These are phyloP conservation scores for Coptodon rendalli DNA, from an alignment of 2,113 vertebrate species.

Conservation along the genomic window DNA sequence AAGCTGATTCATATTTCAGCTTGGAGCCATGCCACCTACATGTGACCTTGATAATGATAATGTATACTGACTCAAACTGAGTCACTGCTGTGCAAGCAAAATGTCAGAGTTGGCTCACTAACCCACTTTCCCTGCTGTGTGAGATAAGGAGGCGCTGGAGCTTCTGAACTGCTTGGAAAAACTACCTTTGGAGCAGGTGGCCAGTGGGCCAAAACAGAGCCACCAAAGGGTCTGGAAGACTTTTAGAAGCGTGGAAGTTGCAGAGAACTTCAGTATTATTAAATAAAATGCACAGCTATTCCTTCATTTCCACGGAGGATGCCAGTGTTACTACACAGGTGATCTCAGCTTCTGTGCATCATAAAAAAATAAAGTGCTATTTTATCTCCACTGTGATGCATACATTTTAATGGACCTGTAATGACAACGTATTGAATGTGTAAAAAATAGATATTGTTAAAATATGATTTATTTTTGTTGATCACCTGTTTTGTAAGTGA, in stretches of 20 bases:
- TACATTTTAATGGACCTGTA: background rate
- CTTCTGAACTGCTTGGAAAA: background rate
- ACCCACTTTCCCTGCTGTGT: background rate
- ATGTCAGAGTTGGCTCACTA: background rate
- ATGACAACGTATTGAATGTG: background rate
- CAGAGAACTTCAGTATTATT: background rate
- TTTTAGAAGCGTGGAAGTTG: background rate
- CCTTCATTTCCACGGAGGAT: background rate
- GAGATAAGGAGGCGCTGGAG: background rate
- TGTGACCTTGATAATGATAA: conserved; percentile 1
- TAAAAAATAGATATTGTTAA: background rate
- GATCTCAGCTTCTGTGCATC: background rate
- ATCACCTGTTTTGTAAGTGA: background rate
- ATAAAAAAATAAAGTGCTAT: background rate
- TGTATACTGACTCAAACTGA: background rate
- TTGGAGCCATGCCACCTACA: background rate
- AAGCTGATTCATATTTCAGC: background rate
- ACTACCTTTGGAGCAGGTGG: background rate
- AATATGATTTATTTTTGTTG: background rate
- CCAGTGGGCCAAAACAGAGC: background rate
- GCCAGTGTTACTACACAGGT: background rate
- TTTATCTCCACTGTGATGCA: background rate
- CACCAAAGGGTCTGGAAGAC: background rate
- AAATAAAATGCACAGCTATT: background rate
- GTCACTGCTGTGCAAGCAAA: background rate